These are phyloP conservation scores for Lagria hirta DNA, from an alignment of 2,888 invertebrate species.

Conservation along the genomic window DNA sequence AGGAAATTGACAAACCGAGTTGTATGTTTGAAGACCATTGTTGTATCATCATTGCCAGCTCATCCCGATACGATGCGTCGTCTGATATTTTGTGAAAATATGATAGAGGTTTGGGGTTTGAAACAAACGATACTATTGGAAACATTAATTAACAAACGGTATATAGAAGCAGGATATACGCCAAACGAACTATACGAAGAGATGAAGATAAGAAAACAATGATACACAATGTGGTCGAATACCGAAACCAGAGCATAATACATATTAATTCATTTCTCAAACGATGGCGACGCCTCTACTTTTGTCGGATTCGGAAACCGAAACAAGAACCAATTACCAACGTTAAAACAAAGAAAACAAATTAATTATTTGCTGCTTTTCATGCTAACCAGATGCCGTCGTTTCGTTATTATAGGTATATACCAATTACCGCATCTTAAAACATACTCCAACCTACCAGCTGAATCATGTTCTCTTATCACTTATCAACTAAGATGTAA, in stretches of 20 bases:
- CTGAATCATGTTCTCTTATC: too few species aligned
- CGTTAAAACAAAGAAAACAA: slow-evolving; percentile 13
- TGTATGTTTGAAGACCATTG: slow-evolving; percentile 15
- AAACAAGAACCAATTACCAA: slow-evolving; percentile 14
- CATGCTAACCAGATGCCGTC: background rate
- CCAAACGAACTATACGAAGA: slow-evolving; percentile 15
- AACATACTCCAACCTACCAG: background rate
- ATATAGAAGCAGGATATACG: slow-evolving; percentile 12
- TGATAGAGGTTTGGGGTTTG: slow-evolving; percentile 2
- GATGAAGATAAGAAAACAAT: slow-evolving; percentile 26
- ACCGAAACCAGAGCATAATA: slow-evolving; percentile 17
- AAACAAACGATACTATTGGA: slow-evolving; percentile 19
- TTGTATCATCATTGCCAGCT: slow-evolving; percentile 13
- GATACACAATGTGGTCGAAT: slow-evolving; percentile 19
- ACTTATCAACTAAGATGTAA: too few species aligned
- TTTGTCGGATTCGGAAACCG: slow-evolving; percentile 17
- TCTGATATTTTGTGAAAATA: slow-evolving; percentile 10
- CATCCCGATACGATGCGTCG: slow-evolving; percentile 2
- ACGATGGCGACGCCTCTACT: slow-evolving; percentile 7
- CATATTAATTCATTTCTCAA: slow-evolving; percentile 17
- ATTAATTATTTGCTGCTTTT: slow-evolving; percentile 8
- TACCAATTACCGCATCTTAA: background rate
- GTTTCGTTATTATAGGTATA: too few species aligned
- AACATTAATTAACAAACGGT: slow-evolving; percentile 23
- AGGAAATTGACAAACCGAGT: slow-evolving; percentile 27